These are phyloP conservation scores for Vidua chalybeata DNA, from an alignment of 2,113 vertebrate species.

Conservation along the genomic window DNA sequence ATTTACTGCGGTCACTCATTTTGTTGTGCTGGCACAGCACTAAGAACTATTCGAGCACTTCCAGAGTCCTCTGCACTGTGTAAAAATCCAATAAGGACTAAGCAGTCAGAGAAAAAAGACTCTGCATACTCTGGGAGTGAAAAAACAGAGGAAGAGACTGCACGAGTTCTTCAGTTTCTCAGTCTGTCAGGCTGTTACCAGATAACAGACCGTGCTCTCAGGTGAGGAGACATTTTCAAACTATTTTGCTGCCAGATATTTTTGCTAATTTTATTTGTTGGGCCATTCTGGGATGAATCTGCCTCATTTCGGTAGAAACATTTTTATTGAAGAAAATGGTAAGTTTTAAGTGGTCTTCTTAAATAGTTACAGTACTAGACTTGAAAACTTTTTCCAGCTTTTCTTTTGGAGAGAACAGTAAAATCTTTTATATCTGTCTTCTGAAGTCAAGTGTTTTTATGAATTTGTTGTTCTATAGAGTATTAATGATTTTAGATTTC, in stretches of 20 bases:
- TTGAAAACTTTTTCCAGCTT: neutral
- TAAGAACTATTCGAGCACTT: conserved; percentile 84
- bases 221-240: conserved; percentile 73
- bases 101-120: conserved; percentile 76
- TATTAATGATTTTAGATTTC: neutral
- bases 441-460: neutral
- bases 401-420: neutral
- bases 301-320: neutral
- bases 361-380: neutral
- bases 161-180: conserved; percentile 88
- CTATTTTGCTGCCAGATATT: neutral
- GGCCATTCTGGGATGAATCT: neutral
- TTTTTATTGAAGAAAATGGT: neutral
- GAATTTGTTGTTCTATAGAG: neutral
- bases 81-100: conserved; percentile 82
- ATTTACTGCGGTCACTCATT: conserved; percentile 87
- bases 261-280: neutral
- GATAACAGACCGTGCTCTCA: conserved; percentile 93
- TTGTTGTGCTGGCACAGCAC: conserved; percentile 82
- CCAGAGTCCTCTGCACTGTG: conserved; percentile 75
- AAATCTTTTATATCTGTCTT: neutral
- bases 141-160: conserved; percentile 77
- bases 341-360: neutral
- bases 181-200: conserved; percentile 97
- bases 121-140: conserved; percentile 72